These are phyloP conservation scores for Macrostomum cliftonense DNA, from an alignment of 2,888 invertebrate genomes.

Conservation along the genomic window DNA sequence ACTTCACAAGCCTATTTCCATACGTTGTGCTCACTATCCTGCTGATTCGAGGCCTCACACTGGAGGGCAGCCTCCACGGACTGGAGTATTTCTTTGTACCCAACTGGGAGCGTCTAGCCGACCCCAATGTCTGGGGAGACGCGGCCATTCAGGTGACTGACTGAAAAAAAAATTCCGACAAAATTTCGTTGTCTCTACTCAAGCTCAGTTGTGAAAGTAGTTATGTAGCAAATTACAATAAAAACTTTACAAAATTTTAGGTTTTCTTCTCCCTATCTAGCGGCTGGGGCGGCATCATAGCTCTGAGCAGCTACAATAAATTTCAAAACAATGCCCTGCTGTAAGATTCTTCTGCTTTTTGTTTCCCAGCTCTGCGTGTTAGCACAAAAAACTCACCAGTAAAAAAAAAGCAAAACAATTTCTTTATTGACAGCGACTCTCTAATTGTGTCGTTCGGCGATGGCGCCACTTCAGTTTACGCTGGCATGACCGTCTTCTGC, in stretches of 20 bases:
- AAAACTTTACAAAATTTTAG: too few relatives aligned
- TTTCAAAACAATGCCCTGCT: slow-evolving; percentile 63
- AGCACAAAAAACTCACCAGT: too few relatives aligned
- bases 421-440: slow-evolving; percentile 57
- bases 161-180: too few relatives aligned
- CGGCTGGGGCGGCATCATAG: slow-evolving; percentile 68
- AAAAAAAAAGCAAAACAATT: too few relatives aligned
- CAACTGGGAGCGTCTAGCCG: background rate
- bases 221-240: too few relatives aligned
- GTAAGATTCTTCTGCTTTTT: too few relatives aligned
- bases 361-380: too few relatives aligned
- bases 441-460: slow-evolving; percentile 58
- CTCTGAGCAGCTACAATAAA: slow-evolving; percentile 63
- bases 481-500: slow-evolving; percentile 60
- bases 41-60: background rate
- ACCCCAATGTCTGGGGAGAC: background rate
- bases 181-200: too few relatives aligned
- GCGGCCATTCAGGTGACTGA: slow-evolving; percentile 40
- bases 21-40: slow-evolving; percentile 1
- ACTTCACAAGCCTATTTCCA: slow-evolving; percentile 5
- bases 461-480: slow-evolving; percentile 58
- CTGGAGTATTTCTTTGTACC: background rate
- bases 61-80: background rate
- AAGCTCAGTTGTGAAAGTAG: too few relatives aligned
- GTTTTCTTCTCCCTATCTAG: slow-evolving; percentile 69